These are phyloP conservation scores for Fregetta grallaria DNA, from an alignment of 2,113 vertebrate genomes.

Conservation along the genomic window DNA sequence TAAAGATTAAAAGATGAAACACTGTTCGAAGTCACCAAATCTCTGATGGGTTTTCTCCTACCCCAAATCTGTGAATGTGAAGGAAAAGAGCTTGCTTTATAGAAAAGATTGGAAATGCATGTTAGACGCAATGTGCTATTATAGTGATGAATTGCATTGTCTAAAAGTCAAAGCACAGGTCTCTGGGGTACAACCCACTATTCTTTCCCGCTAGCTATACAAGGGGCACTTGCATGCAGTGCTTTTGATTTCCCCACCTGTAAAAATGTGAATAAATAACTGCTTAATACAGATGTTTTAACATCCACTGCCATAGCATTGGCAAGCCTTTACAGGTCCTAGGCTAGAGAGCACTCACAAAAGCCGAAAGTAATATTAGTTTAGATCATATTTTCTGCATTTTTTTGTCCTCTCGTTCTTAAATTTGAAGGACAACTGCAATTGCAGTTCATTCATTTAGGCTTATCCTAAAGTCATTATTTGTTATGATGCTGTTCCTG, in stretches of 20 bases:
- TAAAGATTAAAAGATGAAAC: neutral
- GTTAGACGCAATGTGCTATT: neutral
- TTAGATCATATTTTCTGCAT: neutral
- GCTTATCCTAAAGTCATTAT: conserved; percentile 64
- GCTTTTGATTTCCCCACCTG: neutral
- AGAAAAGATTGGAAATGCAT: neutral
- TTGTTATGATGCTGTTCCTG: conserved; percentile 60
- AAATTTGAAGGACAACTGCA: conserved; percentile 59
- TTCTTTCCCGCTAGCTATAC: neutral
- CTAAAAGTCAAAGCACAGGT: neutral
- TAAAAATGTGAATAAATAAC: neutral
- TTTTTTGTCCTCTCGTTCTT: conserved; percentile 19
- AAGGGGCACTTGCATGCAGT: neutral
- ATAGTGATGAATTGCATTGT: neutral
- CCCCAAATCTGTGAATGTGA: neutral
- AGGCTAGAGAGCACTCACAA: neutral
- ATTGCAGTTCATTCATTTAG: conserved; percentile 50
- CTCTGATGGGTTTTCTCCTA: neutral
- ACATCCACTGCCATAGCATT: neutral
- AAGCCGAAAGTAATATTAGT: neutral
- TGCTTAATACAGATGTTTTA: neutral
- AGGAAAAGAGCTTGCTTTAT: neutral
- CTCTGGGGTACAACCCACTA: neutral
- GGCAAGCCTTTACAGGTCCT: neutral
- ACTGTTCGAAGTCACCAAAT: neutral